Conservation (phyloP, 1,140 invertebrate genomes). For the Neelides sp. region DNA sequence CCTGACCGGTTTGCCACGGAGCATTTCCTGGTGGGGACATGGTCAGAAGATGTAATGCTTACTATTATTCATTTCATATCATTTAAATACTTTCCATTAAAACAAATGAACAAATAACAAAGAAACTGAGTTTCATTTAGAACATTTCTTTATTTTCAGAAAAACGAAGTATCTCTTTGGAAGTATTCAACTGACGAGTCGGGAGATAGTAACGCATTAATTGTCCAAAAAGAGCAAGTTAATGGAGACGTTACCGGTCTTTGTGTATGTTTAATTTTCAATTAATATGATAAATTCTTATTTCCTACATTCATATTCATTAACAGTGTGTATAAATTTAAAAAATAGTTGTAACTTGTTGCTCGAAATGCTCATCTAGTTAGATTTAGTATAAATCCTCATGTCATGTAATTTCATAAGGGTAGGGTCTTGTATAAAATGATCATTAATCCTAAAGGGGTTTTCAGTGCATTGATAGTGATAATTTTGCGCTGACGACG, state of each 20-base stretch:
- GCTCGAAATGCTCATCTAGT: too few species aligned
- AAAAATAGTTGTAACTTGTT: too few species aligned
- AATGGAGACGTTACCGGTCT: conserved; percentile 7
- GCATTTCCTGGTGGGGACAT: conserved; percentile 19
- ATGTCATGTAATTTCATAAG: too few species aligned
- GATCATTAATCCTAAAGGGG: too few species aligned
- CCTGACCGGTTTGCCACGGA: conserved; percentile 19
- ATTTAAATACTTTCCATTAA: not conserved
- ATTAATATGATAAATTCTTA: too few species aligned
- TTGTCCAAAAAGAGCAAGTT: not conserved
- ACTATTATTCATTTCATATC: too few species aligned
- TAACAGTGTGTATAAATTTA: too few species aligned
- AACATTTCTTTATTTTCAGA: conserved; percentile 3
- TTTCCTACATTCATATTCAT: too few species aligned
- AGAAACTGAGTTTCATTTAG: not conserved
- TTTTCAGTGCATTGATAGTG: too few species aligned
- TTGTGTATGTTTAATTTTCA: conserved; percentile 7
- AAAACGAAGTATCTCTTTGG: conserved; percentile 23
- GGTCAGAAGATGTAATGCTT: not conserved
- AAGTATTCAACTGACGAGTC: conserved; percentile 7
- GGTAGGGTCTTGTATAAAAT: too few species aligned
- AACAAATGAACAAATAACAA: not conserved
- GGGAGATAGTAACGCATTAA: not conserved
- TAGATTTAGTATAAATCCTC: too few species aligned
- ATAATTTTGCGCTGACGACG: too few species aligned